These are phyloP conservation scores for Bombus haemorrhoidalis DNA, from an alignment of 1,140 invertebrate species.

Conservation along the genomic window DNA sequence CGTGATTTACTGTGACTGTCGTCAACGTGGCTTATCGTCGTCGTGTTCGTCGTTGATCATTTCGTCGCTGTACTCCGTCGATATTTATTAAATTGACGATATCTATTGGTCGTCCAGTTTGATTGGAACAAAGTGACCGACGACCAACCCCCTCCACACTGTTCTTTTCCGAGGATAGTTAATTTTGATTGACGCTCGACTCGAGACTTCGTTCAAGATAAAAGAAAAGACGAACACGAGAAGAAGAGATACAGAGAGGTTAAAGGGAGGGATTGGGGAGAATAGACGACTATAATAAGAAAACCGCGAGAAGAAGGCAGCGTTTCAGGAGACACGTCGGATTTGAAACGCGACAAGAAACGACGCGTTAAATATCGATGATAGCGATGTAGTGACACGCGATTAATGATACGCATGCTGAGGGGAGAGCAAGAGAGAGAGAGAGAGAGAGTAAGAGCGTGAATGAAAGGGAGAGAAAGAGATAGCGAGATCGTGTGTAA, in stretches of 20 bases:
- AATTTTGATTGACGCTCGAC: background rate
- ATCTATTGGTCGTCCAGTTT: too few species aligned
- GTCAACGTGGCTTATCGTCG: background rate
- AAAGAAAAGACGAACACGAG: background rate
- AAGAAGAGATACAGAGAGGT: background rate
- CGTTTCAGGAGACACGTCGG: constrained; percentile 11
- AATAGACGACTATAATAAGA: background rate
- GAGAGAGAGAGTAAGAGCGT: background rate
- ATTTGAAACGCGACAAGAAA: constrained; percentile 11
- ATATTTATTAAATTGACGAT: too few species aligned
- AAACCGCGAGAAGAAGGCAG: background rate
- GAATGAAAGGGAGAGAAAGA: constrained; percentile 4
- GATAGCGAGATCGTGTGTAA: constrained; percentile 1
- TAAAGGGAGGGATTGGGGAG: background rate
- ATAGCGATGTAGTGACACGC: constrained; percentile 8
- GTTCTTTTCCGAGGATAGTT: background rate
- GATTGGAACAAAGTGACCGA: too few species aligned
- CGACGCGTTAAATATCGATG: constrained; percentile 6
- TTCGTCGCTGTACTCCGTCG: too few species aligned
- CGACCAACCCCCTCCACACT: background rate
- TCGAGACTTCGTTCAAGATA: background rate
- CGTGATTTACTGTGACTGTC: background rate
- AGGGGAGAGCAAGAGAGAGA: constrained; percentile 8
- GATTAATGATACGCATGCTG: constrained; percentile 3
- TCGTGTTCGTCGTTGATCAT: background rate